A percentile compares a stretch with the other conserved stretches of the same genome.
phyloP scores from a whole-genome alignment of 2,113 vertebrate genomes.

The Podarcis muralis region DNA sequence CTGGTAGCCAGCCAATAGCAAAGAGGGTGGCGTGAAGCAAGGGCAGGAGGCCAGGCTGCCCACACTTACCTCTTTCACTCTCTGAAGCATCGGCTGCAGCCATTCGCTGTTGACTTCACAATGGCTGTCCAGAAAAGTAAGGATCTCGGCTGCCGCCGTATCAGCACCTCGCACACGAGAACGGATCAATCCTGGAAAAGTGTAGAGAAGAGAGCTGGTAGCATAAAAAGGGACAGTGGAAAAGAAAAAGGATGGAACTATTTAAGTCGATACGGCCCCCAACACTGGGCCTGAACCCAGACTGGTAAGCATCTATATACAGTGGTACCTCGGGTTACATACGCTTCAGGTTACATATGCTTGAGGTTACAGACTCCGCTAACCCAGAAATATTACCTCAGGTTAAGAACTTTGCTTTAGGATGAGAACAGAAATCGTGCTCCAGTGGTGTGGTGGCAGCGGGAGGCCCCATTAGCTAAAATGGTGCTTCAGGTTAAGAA shows the following conservation, averaged over 20 bases:
- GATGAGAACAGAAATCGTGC: too few relatives aligned
- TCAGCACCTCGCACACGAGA: constrained; percentile 94
- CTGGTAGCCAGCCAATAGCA: neutral
- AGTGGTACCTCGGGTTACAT: too few relatives aligned
- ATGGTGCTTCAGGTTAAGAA: too few relatives aligned
- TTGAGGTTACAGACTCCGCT: too few relatives aligned
- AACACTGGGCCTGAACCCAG: too few relatives aligned
- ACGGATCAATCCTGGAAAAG: constrained; percentile 87
- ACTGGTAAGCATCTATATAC: too few relatives aligned
- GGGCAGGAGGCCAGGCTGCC: rapidly evolving
- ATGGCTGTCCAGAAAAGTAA: constrained; percentile 98
- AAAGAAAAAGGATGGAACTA: neutral
- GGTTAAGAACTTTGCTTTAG: too few relatives aligned
- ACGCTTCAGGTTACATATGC: too few relatives aligned
- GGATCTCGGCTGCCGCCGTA: constrained; percentile 83
- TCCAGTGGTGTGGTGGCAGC: too few relatives aligned
- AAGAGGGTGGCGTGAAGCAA: neutral
- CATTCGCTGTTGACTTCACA: constrained; percentile 96
- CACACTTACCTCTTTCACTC: constrained; percentile 90
- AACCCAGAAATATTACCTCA: too few relatives aligned
- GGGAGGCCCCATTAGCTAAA: too few relatives aligned
- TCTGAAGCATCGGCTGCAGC: constrained; percentile 96
- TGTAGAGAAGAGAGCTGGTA: neutral
- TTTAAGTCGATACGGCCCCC: neutral
- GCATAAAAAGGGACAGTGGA: neutral